Conservation (phyloP, 2,797 vertebrate species). For the Streptopelia turtur region DNA sequence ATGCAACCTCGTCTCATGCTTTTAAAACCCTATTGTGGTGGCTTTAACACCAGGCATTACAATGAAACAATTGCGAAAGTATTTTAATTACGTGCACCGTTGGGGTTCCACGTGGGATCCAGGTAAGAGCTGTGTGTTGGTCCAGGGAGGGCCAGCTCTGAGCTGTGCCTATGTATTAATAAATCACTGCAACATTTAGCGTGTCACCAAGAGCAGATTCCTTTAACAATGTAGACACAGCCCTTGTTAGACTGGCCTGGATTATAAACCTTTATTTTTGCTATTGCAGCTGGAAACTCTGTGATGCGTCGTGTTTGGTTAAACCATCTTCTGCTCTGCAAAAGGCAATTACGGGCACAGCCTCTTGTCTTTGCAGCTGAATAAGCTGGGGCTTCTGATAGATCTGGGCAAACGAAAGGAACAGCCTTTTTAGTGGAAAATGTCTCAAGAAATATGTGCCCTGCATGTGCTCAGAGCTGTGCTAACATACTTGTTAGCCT, state of each 20-base stretch:
- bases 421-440: neutral
- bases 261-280: neutral
- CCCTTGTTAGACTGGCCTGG: no score
- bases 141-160: neutral
- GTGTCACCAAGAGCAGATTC: neutral
- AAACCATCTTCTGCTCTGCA: neutral
- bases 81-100: fast-evolving
- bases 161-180: neutral
- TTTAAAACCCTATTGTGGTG: fast-evolving
- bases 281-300: neutral
- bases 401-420: neutral
- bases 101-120: neutral
- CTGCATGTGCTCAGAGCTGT: neutral
- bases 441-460: neutral
- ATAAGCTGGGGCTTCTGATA: neutral
- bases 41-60: fast-evolving
- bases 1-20: fast-evolving
- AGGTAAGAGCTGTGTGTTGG: no score
- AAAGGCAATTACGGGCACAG: neutral
- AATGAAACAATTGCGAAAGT: fast-evolving
- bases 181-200: fast-evolving
- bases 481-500: neutral
- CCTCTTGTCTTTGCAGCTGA: neutral
- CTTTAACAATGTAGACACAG: neutral
- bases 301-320: neutral